Evolutionary conservation across 2,888 invertebrate genomes (phyloP).

Genomic region (Spatulosminthurus flaviceps): DNA sequence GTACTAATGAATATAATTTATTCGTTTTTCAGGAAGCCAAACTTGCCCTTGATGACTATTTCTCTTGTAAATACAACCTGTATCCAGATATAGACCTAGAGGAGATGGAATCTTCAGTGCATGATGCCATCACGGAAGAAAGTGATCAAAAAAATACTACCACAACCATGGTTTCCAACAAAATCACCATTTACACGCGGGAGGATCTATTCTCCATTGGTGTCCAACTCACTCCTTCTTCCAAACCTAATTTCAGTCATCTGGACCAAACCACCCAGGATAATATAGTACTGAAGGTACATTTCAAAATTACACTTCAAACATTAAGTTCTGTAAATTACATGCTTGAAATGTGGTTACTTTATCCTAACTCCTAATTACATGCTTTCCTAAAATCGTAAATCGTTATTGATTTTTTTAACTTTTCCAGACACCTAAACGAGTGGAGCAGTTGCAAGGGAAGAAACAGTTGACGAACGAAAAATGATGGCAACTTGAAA

Average conservation of each 20-base stretch:
- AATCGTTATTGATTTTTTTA: too few species aligned
- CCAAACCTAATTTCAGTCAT: conserved; percentile 31
- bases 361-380: too few species aligned
- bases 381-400: too few species aligned
- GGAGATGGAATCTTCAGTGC: conserved; percentile 20
- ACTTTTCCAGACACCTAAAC: too few species aligned
- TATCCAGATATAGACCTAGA: conserved; percentile 24
- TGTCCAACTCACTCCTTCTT: not conserved
- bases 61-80: conserved; percentile 65
- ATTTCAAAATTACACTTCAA: too few species aligned
- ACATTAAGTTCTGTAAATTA: too few species aligned
- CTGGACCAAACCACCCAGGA: conserved; percentile 35
- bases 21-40: conserved; percentile 85
- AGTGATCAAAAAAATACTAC: not conserved
- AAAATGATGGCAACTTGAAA: too few species aligned
- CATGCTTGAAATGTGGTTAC: too few species aligned
- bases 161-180: not conserved
- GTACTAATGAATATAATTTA: too few species aligned
- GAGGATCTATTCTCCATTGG: conserved; percentile 22
- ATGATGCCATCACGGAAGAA: not conserved
- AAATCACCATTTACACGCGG: conserved; percentile 11
- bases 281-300: conserved; percentile 22
- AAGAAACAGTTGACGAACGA: too few species aligned
- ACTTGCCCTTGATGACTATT: conserved; percentile 86
- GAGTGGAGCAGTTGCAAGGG: too few species aligned